Evolutionary conservation across 2,797 vertebrate species (phyloP), one percentile per base, ranked within the genome.

Genomic region (Orientallactaga sibirica): DNA sequence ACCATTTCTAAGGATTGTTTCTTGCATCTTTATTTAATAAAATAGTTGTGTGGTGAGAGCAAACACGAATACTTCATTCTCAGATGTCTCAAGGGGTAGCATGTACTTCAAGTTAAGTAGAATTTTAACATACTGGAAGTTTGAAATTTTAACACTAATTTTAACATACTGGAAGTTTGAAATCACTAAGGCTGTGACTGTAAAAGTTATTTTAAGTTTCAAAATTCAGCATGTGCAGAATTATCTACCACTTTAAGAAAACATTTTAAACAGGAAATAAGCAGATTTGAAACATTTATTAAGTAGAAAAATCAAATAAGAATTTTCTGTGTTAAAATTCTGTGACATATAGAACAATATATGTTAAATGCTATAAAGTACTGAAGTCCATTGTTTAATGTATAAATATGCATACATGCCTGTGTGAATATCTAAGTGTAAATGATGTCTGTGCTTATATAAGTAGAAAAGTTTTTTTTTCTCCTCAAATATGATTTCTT

Each of bases 1-100:
- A 74, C 84, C 76, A 95, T 66, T 96, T 97, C 94, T 94, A 88
- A 95, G 90, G 88, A 97, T 97, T 97, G 86, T 97, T 97, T 97
- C 61, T 96, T 96, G 43, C 67, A 75, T 96, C 96, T 94, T 79
- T 88, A 93, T 75, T 94, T 93, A 90, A 86, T 78, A 95, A 96
- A 86, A 66, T 82, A 93, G 61, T 82, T 89, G 82, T 88, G 27
- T 73, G 67, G 94, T 81, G 37, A 70, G 29, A 88, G 61, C 74
- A 92, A 91, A 92, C 4, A 3, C 86, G 10, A 48, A 66, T 88
- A 4, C 41, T 93, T 77, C 25, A 25, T 92, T 88, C 41, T 81
- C 62, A 86, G 4, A 62, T 88, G 88, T 79, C 78, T 92, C 55
- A 62, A 92, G 11, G 14, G 43, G 64, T 74, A 62, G 3, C 68